Evolutionary conservation across 1,140 invertebrate genomes (phyloP).

Genomic region (Reticulitermes speratus): DNA sequence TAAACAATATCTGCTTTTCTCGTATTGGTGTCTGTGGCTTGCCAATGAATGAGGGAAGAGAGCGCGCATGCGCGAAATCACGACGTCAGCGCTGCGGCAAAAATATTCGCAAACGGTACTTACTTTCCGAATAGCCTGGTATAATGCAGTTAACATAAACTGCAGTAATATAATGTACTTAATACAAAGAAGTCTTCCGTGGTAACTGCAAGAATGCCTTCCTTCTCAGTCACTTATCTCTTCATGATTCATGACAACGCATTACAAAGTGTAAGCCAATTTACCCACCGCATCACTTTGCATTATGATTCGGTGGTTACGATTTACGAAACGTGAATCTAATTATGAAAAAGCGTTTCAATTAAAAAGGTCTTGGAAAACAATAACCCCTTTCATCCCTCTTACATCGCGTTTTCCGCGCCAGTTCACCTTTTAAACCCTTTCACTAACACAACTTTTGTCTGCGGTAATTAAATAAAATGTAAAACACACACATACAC

Average conservation of each 20-base stretch:
- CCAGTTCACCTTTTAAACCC: not conserved
- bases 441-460: not conserved
- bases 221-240: not conserved
- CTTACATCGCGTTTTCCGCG: not conserved
- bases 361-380: not conserved
- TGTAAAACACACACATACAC: not conserved
- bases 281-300: not conserved
- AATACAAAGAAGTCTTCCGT: no score
- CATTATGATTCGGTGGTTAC: not conserved
- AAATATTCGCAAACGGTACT: no score
- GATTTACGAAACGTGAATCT: not conserved
- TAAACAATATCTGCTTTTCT: no score
- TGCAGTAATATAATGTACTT: no score
- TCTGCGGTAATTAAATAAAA: not conserved
- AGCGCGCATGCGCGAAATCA: no score
- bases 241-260: not conserved
- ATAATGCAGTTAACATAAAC: no score
- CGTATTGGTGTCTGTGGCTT: no score
- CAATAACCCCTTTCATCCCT: slow-evolving; percentile 2
- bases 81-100: no score
- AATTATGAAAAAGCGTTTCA: not conserved
- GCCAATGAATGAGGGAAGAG: no score
- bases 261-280: not conserved
- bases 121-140: no score
- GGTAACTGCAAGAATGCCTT: not conserved